Conservation (phyloP, 2,888 invertebrate genomes). For the Rutpela maculata region DNA sequence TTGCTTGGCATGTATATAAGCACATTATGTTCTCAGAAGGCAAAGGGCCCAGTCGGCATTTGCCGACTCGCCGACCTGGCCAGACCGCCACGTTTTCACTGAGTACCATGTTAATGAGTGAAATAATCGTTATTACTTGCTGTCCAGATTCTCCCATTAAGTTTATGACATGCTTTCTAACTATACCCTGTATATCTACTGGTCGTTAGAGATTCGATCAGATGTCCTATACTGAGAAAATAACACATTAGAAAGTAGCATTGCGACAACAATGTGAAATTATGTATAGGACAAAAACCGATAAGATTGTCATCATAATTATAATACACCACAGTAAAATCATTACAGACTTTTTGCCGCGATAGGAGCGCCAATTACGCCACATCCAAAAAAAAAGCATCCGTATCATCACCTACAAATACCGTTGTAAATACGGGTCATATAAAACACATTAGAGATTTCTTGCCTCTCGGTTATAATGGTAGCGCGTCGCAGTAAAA, state of each 20-base stretch:
- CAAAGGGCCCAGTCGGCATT: no score
- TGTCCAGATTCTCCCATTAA: no score
- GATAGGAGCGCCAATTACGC: background rate
- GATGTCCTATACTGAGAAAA: background rate
- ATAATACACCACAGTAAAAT: background rate
- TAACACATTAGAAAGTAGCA: background rate
- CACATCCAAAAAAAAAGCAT: background rate
- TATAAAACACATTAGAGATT: slow-evolving; percentile 1
- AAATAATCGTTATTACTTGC: no score
- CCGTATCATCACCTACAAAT: slow-evolving; percentile 7
- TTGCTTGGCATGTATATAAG: no score
- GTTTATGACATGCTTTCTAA: no score
- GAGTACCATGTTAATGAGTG: no score
- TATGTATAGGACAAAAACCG: background rate
- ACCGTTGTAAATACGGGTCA: slow-evolving; percentile 2
- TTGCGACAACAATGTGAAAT: background rate
- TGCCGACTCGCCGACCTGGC: no score
- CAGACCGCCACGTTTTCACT: no score
- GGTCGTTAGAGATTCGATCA: background rate
- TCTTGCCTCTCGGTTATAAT: background rate
- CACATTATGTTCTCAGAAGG: no score
- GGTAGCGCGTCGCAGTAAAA: slow-evolving; percentile 4
- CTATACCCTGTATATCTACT: no score
- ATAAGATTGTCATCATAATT: background rate
- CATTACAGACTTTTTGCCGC: background rate